Evolutionary conservation across 1,140 invertebrate genomes (phyloP).

Genomic region (Drosophila nebulosa): DNA sequence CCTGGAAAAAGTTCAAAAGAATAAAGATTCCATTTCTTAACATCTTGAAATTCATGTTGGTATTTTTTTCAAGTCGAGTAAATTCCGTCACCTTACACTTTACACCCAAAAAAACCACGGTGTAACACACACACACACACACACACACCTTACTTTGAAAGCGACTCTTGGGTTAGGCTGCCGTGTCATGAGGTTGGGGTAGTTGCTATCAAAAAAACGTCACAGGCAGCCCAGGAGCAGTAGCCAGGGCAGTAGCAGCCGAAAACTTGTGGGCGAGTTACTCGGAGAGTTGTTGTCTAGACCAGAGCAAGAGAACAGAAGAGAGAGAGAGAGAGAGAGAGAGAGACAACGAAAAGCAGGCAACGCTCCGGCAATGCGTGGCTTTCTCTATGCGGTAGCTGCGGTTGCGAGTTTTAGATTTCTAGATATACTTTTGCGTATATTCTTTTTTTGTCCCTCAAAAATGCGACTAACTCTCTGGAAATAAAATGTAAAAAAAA

Average conservation of each 20-base stretch:
- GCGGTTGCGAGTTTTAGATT: conserved; percentile 66
- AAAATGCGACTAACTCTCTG: conserved; percentile 50
- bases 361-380: conserved; percentile 2
- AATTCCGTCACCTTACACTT: neutral
- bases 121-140: no score
- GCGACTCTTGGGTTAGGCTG: neutral
- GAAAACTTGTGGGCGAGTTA: conserved; percentile 46
- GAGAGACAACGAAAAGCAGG: neutral
- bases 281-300: conserved; percentile 60
- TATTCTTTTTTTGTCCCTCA: conserved; percentile 44
- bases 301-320: neutral
- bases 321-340: no score
- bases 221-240: conserved; percentile 40
- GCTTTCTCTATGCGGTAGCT: conserved; percentile 16
- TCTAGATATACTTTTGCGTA: conserved; percentile 40
- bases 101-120: neutral
- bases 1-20: no score
- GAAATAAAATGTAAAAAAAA: conserved; percentile 13
- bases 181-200: neutral
- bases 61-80: neutral
- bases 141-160: conserved; percentile 34
- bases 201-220: conserved; percentile 62
- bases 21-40: neutral
- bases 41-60: neutral
- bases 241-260: conserved; percentile 10